These are phyloP conservation scores for Cerastis leucographa DNA, from an alignment of 2,888 invertebrate genomes.

Conservation along the genomic window DNA sequence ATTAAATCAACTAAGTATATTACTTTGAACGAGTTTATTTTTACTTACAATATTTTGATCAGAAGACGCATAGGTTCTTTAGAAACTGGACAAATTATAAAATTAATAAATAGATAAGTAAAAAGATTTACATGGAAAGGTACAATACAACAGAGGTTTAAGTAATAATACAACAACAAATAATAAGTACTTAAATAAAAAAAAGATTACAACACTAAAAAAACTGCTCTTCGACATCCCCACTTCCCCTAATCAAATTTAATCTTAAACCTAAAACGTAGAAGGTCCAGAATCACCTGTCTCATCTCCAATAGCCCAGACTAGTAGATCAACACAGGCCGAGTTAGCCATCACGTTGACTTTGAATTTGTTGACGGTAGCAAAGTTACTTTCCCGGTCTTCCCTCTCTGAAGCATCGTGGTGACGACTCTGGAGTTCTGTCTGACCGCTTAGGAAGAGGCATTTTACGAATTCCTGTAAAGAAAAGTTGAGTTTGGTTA, in stretches of 20 bases:
- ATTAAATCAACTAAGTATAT: too few relatives aligned
- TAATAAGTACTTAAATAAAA: constrained; percentile 20
- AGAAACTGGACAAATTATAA: constrained; percentile 39
- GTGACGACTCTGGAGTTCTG: constrained; percentile 96
- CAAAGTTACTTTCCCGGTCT: constrained; percentile 94
- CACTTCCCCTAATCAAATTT: neutral
- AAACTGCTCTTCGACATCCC: too few relatives aligned
- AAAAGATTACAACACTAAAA: neutral
- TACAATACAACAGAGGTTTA: constrained; percentile 27
- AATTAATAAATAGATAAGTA: constrained; percentile 28
- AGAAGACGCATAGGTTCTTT: neutral
- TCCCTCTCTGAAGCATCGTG: constrained; percentile 96
- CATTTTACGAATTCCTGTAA: constrained; percentile 95
- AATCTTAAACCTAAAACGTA: neutral
- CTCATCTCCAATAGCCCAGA: constrained; percentile 99
- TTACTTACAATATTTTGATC: neutral
- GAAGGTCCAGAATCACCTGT: constrained; percentile 92
- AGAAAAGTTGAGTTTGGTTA: neutral
- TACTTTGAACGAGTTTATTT: neutral
- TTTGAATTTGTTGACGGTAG: constrained; percentile 97
- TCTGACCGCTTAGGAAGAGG: constrained; percentile 97
- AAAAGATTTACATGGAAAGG: constrained; percentile 13
- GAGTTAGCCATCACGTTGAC: constrained; percentile 99
- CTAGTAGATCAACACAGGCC: constrained; percentile 98
- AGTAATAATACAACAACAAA: constrained; percentile 11